Evolutionary conservation across 1,140 invertebrate genomes (phyloP), one percentile per base, ranked within the genome.

Genomic region (Aphelinus atriplicis): DNA sequence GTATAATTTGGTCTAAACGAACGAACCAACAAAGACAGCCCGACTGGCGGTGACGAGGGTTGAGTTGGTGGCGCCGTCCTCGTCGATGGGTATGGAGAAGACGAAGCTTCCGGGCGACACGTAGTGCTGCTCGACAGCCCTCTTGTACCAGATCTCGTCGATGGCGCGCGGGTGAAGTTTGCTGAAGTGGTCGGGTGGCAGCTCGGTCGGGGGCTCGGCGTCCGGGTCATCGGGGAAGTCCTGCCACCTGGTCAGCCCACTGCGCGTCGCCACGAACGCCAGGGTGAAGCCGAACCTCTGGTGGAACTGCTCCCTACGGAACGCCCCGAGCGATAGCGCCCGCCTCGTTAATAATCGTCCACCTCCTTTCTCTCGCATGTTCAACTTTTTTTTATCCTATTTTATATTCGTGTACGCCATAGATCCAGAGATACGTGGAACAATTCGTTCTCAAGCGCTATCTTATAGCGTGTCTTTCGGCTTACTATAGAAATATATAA

Each of bases 81-180:
- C 89, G 80, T 95, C 91, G 81, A 94, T 93, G n/a, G 95, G 94
- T 47, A 96, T 92, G 1, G 95, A 94, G 84, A 95, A 97, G 0
- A 97, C 95, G 83, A 96, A 97, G 78, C 94, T 95, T 2, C 94
- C 91, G 0, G 92, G 90, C 66, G 95, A 91, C 47, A 94, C 87
- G 81, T 93, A 93, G 86, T 96, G 92, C 77, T 96, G 95, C 78
- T 98, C 96, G 0, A 98, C 96, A 1, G 97, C 96, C 63, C 96
- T 90, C 78, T 93, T 93, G 84, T 99, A 99, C 95, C 96, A 98
- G 5, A 95, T 90, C 84, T 98, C 96, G 83, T 98, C 95, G 58
- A 96, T 96, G 1, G 96, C 94, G 66, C 91, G 81, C 1, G 85
- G 78, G 71, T 88, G 81, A 62, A 85, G 64, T 7, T 81, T 83